Evolutionary conservation across 2,888 invertebrate species (phyloP).

Genomic region (Malacosoma neustria): DNA sequence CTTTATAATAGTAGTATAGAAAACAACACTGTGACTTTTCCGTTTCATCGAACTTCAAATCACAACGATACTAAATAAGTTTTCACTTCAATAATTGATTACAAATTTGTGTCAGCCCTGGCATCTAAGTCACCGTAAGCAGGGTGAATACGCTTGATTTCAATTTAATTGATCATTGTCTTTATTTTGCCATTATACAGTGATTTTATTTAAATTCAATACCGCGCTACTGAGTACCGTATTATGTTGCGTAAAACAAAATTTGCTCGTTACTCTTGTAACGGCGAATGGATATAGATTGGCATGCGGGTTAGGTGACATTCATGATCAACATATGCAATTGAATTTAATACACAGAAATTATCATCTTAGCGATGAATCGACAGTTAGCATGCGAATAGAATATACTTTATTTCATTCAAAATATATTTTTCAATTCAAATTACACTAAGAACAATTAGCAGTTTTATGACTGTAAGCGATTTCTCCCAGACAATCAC

Average conservation of each 20-base stretch:
- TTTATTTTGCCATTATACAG: conserved; percentile 2
- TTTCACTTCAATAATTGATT: no score
- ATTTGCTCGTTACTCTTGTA: background rate
- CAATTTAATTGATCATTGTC: conserved; percentile 6
- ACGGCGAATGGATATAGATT: background rate
- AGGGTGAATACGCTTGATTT: conserved; percentile 4
- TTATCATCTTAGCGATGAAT: no score
- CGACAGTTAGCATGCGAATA: no score
- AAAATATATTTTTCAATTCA: background rate
- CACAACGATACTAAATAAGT: no score
- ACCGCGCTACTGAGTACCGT: conserved; percentile 1
- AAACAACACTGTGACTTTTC: no score
- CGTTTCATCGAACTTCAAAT: no score
- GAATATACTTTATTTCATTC: no score
- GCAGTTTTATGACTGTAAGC: no score
- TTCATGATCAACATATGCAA: no score
- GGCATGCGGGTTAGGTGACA: background rate
- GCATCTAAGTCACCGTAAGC: background rate
- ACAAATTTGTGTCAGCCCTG: background rate
- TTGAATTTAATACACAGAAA: no score
- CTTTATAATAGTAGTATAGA: no score
- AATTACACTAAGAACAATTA: background rate
- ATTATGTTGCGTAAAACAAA: conserved; percentile 2
- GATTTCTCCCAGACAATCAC: no score
- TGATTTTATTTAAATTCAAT: conserved; percentile 4